phyloP scores from a whole-genome alignment of 2,888 invertebrate genomes.

The Agrochola macilenta region DNA sequence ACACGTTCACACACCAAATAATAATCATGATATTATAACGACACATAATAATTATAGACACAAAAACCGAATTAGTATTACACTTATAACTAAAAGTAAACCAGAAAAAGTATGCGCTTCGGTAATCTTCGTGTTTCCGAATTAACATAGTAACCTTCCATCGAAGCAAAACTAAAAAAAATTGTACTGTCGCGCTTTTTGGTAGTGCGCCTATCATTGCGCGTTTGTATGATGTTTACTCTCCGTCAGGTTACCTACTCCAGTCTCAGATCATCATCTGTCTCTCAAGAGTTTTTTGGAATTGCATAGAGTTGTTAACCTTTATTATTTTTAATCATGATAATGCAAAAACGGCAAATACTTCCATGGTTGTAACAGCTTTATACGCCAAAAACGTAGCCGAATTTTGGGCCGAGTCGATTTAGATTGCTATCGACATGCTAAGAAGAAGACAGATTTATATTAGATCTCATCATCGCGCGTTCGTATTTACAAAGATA shows the following conservation, averaged over 20 bases:
- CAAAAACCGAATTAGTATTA: neutral
- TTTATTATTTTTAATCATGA: neutral
- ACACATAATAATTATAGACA: neutral
- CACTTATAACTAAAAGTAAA: neutral
- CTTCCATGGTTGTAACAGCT: neutral
- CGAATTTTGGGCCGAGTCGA: too few relatives aligned
- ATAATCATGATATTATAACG: neutral
- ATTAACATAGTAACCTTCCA: neutral
- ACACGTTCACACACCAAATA: slow-evolving; percentile 73
- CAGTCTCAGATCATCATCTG: neutral
- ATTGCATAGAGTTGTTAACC: too few relatives aligned
- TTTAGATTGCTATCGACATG: too few relatives aligned
- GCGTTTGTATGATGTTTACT: neutral
- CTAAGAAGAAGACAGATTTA: too few relatives aligned
- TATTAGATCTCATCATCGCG: neutral
- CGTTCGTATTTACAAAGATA: neutral
- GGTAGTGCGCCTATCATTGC: neutral
- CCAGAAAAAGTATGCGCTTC: neutral
- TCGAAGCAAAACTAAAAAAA: neutral
- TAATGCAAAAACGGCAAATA: too few relatives aligned
- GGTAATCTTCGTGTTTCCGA: neutral
- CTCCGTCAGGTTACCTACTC: neutral
- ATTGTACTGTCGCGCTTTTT: neutral
- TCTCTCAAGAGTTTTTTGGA: neutral
- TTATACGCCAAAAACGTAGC: too few relatives aligned